Conservation (phyloP, 1,140 invertebrate genomes). For the Apis dorsata region DNA sequence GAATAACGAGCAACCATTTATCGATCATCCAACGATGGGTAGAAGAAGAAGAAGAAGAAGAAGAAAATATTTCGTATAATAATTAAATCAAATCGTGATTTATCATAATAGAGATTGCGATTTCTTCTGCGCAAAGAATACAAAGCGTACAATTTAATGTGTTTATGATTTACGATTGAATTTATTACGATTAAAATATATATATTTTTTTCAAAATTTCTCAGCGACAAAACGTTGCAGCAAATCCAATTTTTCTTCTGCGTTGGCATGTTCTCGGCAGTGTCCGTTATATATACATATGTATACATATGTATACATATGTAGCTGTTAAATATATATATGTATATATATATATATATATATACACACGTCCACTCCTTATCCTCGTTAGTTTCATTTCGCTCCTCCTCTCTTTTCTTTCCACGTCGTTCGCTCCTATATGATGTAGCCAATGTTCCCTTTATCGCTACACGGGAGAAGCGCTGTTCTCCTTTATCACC, state of each 20-base stretch:
- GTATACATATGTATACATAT: too few species aligned
- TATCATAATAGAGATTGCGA: too few species aligned
- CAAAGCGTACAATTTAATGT: too few species aligned
- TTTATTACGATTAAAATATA: too few species aligned
- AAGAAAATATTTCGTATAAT: too few species aligned
- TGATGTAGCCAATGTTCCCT: slow-evolving; percentile 44
- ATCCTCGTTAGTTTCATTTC: slow-evolving; percentile 60
- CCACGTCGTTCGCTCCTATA: background rate
- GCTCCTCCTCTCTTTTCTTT: background rate
- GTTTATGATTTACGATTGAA: too few species aligned
- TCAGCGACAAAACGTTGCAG: background rate
- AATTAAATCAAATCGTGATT: background rate
- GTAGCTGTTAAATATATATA: too few species aligned
- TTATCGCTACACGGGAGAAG: slow-evolving; percentile 64
- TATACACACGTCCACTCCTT: slow-evolving; percentile 41
- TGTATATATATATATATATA: too few species aligned
- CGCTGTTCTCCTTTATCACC: slow-evolving; percentile 69
- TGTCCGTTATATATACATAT: background rate
- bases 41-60: too few species aligned
- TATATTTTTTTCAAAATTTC: too few species aligned
- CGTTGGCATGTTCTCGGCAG: background rate
- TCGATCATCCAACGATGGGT: background rate
- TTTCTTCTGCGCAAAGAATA: too few species aligned
- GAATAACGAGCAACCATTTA: background rate
- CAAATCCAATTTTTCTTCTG: slow-evolving; percentile 55